Evolutionary conservation across 2,113 vertebrate species (phyloP).

Genomic region (Campylomormyrus tamandua): DNA sequence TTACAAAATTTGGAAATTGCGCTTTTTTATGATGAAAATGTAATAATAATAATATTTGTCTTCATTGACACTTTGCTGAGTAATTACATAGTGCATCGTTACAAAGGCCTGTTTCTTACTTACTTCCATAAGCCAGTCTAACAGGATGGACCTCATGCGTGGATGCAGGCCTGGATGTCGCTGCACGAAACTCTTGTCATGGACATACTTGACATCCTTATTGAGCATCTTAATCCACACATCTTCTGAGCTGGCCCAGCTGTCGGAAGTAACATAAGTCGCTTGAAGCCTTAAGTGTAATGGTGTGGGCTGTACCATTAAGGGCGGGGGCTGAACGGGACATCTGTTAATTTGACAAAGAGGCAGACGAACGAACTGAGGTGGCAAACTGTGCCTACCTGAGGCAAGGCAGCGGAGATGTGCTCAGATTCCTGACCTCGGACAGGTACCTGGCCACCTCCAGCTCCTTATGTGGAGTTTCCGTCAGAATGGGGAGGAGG

Average conservation of each 20-base stretch:
- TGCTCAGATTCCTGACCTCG: conserved; percentile 82
- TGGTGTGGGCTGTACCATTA: background rate
- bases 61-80: background rate
- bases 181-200: conserved; percentile 77
- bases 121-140: conserved; percentile 97
- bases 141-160: conserved; percentile 88
- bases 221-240: conserved; percentile 94
- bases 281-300: background rate
- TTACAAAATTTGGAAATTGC: background rate
- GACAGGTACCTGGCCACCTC: conserved; percentile 66
- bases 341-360: background rate
- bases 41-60: background rate
- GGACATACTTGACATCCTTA: conserved; percentile 83
- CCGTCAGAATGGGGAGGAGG: conserved; percentile 82
- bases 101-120: conserved; percentile 27
- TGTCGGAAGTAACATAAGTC: conserved; percentile 34
- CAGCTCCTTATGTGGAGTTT: conserved; percentile 90
- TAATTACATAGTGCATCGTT: background rate
- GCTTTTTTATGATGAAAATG: background rate
- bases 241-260: conserved; percentile 90
- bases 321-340: background rate
- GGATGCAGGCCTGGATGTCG: conserved; percentile 76
- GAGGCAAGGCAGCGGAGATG: conserved; percentile 83
- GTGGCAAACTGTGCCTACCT: conserved; percentile 61
- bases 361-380: background rate